Evolutionary conservation across 2,113 vertebrate genomes (phyloP).

Genomic region (Elaphurus davidianus): DNA sequence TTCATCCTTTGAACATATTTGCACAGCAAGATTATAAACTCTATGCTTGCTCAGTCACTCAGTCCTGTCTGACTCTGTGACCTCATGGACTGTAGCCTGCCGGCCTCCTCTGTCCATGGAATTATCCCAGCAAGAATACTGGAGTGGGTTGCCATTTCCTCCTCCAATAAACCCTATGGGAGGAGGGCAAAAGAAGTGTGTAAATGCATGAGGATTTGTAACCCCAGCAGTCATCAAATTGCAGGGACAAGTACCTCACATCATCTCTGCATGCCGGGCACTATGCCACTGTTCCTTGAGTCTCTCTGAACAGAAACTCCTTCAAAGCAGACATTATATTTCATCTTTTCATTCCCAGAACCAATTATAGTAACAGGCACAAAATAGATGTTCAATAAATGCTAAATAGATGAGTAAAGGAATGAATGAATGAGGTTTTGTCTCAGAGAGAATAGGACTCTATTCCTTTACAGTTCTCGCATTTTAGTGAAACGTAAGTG

Average conservation of each 20-base stretch:
- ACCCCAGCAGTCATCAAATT: neutral
- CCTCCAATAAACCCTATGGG: too few relatives aligned
- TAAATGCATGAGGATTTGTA: too few relatives aligned
- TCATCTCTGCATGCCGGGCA: neutral
- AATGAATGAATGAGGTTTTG: neutral
- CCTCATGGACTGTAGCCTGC: too few relatives aligned
- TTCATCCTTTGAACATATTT: neutral
- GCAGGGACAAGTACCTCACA: neutral
- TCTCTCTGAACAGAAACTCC: neutral
- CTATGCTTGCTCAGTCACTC: neutral
- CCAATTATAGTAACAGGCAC: neutral
- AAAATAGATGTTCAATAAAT: neutral
- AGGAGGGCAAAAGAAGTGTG: neutral
- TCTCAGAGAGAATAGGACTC: neutral
- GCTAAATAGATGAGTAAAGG: neutral
- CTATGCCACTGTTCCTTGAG: neutral
- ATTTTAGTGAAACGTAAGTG: neutral
- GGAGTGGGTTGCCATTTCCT: too few relatives aligned
- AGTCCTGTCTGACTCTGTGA: neutral
- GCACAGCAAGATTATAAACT: neutral
- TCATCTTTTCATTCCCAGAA: neutral
- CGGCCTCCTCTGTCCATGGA: too few relatives aligned
- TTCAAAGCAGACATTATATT: neutral
- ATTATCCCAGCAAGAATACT: too few relatives aligned
- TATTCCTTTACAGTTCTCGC: neutral